phyloP scores from a whole-genome alignment of 1,140 invertebrate genomes.

The Brachionus angularis region DNA sequence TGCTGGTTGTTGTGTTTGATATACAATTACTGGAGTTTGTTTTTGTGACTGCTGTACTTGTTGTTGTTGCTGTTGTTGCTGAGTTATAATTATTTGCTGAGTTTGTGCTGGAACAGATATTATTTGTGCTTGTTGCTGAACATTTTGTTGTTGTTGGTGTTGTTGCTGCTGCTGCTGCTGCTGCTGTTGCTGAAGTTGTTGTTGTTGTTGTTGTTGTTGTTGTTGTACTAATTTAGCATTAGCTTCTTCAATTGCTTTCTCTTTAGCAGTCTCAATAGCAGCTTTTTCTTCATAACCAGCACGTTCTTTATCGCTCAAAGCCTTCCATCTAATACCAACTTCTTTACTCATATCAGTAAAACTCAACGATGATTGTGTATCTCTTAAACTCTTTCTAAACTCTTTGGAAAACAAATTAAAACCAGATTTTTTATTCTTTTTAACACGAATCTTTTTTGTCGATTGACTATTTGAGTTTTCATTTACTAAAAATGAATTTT shows the following conservation, averaged over 20 bases:
- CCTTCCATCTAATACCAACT: conserved; percentile 27
- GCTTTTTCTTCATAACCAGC: conserved; percentile 22
- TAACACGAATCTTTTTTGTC: conserved; percentile 12
- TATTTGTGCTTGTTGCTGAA: neutral
- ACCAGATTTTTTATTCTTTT: conserved; percentile 19
- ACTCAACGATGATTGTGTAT: conserved; percentile 8
- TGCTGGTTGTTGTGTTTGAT: neutral
- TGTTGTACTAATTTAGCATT: no score
- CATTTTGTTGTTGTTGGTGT: neutral
- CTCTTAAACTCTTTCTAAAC: neutral
- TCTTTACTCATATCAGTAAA: conserved; percentile 33
- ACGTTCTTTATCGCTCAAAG: conserved; percentile 20
- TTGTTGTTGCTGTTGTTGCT: neutral
- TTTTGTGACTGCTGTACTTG: neutral
- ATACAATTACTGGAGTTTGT: neutral
- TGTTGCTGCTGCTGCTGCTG: no score
- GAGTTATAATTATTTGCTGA: neutral
- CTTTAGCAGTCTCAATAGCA: neutral
- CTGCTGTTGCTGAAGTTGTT: no score
- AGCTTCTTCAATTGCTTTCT: neutral
- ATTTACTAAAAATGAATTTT: no score
- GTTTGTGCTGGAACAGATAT: neutral
- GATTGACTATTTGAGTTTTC: no score
- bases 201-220: neutral
- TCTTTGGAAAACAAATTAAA: conserved; percentile 25